Evolutionary conservation across 1,140 invertebrate species (phyloP).

Genomic region (Subanguina moxae): DNA sequence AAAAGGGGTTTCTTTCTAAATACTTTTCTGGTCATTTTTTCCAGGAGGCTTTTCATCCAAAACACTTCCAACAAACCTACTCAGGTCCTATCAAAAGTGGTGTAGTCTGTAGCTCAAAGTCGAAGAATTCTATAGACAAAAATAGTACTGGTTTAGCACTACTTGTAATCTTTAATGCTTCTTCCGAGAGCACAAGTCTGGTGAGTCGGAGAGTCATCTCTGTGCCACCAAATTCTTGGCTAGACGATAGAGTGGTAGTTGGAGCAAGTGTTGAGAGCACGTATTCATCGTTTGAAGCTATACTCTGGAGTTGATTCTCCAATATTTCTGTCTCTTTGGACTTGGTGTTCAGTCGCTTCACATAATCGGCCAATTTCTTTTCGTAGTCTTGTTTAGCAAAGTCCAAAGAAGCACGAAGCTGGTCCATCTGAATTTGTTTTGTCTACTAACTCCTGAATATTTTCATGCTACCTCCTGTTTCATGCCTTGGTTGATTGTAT

Average conservation of each 20-base stretch:
- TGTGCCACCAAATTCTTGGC: not conserved
- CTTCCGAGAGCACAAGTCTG: conserved; percentile 31
- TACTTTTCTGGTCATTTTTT: no score
- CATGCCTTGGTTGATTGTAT: conserved; percentile 50
- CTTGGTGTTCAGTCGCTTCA: conserved; percentile 20
- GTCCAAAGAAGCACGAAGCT: conserved; percentile 13
- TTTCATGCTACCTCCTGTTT: conserved; percentile 40
- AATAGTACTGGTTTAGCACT: conserved; percentile 39
- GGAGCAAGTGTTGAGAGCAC: not conserved
- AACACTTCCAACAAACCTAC: conserved; percentile 12
- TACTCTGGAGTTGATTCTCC: conserved; percentile 33
- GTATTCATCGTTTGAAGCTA: conserved; percentile 15
- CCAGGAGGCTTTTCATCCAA: no score
- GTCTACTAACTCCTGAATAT: no score
- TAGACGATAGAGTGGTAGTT: no score
- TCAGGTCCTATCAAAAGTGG: conserved; percentile 43
- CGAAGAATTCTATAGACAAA: conserved; percentile 54
- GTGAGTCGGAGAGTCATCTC: conserved; percentile 34
- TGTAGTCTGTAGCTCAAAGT: conserved; percentile 55
- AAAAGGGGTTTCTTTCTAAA: no score
- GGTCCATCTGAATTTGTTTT: no score
- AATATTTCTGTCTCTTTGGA: conserved; percentile 33
- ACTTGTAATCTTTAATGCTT: conserved; percentile 25
- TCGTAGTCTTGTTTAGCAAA: conserved; percentile 42
- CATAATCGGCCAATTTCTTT: conserved; percentile 37